Percentiles rank a stretch among this genome's conserved stretches.
Evolutionary conservation across 2,888 invertebrate genomes (phyloP).

Genomic region (Endotricha flammealis): DNA sequence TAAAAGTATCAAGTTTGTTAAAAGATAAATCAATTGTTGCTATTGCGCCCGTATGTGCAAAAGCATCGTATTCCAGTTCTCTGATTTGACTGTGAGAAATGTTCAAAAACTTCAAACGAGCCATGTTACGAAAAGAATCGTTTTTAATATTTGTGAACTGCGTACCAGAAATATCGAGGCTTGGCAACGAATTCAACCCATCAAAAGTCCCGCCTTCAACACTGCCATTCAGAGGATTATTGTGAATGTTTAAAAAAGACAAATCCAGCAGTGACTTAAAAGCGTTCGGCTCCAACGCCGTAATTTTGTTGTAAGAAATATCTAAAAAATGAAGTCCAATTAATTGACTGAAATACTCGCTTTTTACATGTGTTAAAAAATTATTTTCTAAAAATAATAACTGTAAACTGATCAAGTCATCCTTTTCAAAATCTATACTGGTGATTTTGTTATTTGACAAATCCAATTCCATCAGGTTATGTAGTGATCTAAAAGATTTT

Average conservation of each 20-base stretch:
- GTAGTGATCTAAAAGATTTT: conserved; percentile 37
- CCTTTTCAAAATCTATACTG: conserved; percentile 40
- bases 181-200: conserved; percentile 42
- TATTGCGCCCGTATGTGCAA: conserved; percentile 37
- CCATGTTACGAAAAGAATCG: conserved; percentile 48
- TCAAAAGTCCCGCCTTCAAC: conserved; percentile 42
- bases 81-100: conserved; percentile 42
- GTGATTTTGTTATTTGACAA: conserved; percentile 46
- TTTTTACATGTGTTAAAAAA: conserved; percentile 33
- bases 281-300: conserved; percentile 34
- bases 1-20: conserved; percentile 39
- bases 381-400: conserved; percentile 40
- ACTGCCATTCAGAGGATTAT: conserved; percentile 42
- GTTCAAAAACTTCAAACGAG: conserved; percentile 39
- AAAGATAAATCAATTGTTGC: conserved; percentile 48
- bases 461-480: conserved; percentile 35
- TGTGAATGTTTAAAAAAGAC: conserved; percentile 41
- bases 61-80: conserved; percentile 43
- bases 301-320: conserved; percentile 48
- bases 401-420: conserved; percentile 36
- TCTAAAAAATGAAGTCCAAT: conserved; percentile 40
- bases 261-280: conserved; percentile 38
- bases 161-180: conserved; percentile 47
- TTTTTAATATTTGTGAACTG: conserved; percentile 38
- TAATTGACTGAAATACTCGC: conserved; percentile 34